Evolutionary conservation across 30 jellyfish, hydroid and myxozoan genomes (phyloP), one percentile per base, ranked within the genome.

Genomic region (Chironex yamaguchii): DNA sequence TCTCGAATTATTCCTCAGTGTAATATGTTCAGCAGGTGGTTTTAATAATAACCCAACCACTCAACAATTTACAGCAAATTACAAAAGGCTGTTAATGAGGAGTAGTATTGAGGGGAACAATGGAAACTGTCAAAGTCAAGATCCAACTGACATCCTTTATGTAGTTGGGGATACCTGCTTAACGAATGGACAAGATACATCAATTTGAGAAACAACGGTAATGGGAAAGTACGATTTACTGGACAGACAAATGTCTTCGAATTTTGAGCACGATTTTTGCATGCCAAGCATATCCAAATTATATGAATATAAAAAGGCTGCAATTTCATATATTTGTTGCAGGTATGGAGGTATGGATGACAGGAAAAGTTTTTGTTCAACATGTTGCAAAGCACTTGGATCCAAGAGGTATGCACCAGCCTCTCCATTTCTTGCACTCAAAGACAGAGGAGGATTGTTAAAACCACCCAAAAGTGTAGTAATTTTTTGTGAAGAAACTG

Each of bases 21-120:
- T 88, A 2, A 74, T 87, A 0, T 0, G 90, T 1, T 63, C 82
- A 20, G 90, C 93, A 0, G 89, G 94, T 2, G 69, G 87, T 3
- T 77, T 78, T 71, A 87, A 79, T 79, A 78, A 79, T 89, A 87
- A 87, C 36, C 94, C 96, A 36, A 84, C 92, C 11, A 77, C 78
- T 1, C 78, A 66, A 22, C 87, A 66, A 49, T 66, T 82, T 20
- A 66, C 77, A 0, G 87, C 86, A 1, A 27, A 67, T 11, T 67
- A 51, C 36, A 68, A 66, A 58, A 77, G 88, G 13, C 87, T 66
- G 29, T 36, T 82, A 48, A 13, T 82, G 79, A 2, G 92, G 34
- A 66, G 88, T 49, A 71, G 79, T 49, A 82, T 67, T 49, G 42
- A 34, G n/a, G 92, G 92, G 0, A 72, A 79, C 12, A 34, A 79